A percentile compares a stretch with the other conserved stretches of the same genome.
Conservation (phyloP, 2,113 vertebrate species). For the Plotosus lineatus region DNA sequence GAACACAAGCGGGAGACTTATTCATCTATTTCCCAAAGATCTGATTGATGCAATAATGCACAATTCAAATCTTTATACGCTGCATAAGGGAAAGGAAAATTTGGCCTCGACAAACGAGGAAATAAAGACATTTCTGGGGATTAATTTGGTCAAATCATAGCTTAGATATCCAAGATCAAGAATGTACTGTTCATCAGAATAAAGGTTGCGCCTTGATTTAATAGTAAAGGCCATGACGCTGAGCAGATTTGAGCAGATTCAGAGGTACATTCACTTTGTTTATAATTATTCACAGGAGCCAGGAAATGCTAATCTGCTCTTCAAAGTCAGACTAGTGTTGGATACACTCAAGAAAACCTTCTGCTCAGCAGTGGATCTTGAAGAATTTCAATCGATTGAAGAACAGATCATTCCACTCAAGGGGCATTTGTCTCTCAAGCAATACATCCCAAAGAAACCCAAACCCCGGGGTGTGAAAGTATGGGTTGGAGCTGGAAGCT, state of each 20-base stretch:
- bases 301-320: constrained; percentile 20
- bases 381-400: too few relatives aligned
- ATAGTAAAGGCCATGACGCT: constrained; percentile 41
- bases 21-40: too few relatives aligned
- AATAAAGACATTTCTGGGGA: constrained; percentile 31
- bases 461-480: too few relatives aligned
- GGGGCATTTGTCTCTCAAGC: too few relatives aligned
- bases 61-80: too few relatives aligned
- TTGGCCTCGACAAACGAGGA: too few relatives aligned
- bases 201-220: neutral
- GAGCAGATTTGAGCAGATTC: constrained; percentile 30
- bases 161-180: constrained; percentile 28
- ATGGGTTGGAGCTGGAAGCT: too few relatives aligned
- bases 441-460: too few relatives aligned
- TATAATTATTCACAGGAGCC: constrained; percentile 26
- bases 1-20: neutral
- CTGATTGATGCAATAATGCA: too few relatives aligned
- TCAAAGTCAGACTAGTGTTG: constrained; percentile 30
- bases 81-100: too few relatives aligned
- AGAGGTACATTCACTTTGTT: constrained; percentile 35
- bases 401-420: too few relatives aligned
- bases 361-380: too few relatives aligned
- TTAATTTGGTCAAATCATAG: constrained; percentile 39
- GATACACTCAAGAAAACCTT: constrained; percentile 20
- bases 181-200: constrained; percentile 37